These are phyloP conservation scores for Campoletis raptor DNA, from an alignment of 2,888 invertebrate genomes.

Conservation along the genomic window DNA sequence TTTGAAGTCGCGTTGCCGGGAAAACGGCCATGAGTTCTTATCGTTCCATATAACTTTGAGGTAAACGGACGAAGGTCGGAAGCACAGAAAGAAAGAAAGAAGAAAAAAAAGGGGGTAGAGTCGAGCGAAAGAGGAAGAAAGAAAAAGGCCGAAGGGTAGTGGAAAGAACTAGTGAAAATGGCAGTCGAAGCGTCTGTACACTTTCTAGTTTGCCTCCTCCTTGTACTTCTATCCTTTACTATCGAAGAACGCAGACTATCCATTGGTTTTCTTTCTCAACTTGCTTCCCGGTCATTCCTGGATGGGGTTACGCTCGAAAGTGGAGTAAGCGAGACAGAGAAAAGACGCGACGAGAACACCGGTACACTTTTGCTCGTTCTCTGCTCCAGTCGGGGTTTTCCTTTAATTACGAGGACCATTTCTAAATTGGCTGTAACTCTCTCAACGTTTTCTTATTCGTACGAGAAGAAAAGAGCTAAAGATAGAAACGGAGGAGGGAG, in stretches of 20 bases:
- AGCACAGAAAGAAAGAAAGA: conserved; percentile 31
- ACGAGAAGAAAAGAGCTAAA: conserved; percentile 33
- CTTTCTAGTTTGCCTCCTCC: conserved; percentile 37
- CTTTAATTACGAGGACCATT: conserved; percentile 79
- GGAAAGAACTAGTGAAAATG: conserved; percentile 37
- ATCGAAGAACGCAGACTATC: conserved; percentile 64
- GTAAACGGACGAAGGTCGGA: conserved; percentile 38
- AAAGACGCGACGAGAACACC: conserved; percentile 55
- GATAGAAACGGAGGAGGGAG: conserved; percentile 11
- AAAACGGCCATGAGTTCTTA: conserved; percentile 59
- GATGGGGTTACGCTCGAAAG: conserved; percentile 28
- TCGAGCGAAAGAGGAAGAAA: conserved; percentile 23
- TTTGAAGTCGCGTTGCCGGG: conserved; percentile 63
- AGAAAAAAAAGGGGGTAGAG: conserved; percentile 3
- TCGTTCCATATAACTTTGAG: conserved; percentile 60
- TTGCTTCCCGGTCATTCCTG: conserved; percentile 67
- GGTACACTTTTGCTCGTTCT: conserved; percentile 53
- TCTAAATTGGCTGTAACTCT: conserved; percentile 79
- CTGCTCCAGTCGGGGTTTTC: conserved; percentile 65
- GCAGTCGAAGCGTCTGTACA: conserved; percentile 49
- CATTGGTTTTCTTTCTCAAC: conserved; percentile 52
- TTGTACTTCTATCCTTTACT: conserved; percentile 67
- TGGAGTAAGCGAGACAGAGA: conserved; percentile 3
- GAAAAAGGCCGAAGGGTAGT: conserved; percentile 50
- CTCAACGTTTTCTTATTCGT: conserved; percentile 66